phyloP scores from a whole-genome alignment of 2,797 vertebrate genomes.

The Amblyopsis hoosieri region DNA sequence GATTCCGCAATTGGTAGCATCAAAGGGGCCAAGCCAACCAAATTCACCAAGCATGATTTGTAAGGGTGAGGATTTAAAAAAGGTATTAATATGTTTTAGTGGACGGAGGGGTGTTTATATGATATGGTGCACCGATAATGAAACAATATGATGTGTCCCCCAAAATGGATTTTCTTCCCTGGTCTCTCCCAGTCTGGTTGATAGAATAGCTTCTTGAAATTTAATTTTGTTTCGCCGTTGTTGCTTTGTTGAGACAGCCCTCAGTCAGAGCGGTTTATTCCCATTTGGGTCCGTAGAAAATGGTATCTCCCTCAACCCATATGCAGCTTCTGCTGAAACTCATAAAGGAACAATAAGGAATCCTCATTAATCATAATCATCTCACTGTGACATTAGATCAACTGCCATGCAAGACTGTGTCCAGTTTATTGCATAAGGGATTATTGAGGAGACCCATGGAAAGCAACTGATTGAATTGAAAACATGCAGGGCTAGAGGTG shows the following conservation, averaged over 20 bases:
- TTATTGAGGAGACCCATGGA: slow-evolving; percentile 70
- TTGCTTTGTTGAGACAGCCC: slow-evolving; percentile 53
- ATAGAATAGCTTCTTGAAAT: slow-evolving; percentile 68
- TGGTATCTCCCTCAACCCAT: slow-evolving; percentile 66
- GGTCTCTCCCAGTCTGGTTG: slow-evolving; percentile 54
- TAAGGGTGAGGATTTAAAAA: slow-evolving; percentile 51
- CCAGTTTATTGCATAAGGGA: slow-evolving; percentile 72
- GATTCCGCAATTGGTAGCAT: slow-evolving; percentile 23
- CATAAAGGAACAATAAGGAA: slow-evolving; percentile 80
- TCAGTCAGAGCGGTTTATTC: slow-evolving; percentile 60
- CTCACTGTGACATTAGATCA: slow-evolving; percentile 72
- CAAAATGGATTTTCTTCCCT: slow-evolving; percentile 65
- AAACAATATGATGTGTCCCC: slow-evolving; percentile 40
- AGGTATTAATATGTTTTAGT: slow-evolving; percentile 47
- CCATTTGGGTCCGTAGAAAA: slow-evolving; percentile 64
- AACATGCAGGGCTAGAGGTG: slow-evolving; percentile 37
- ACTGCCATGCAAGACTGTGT: slow-evolving; percentile 71
- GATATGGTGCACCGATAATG: slow-evolving; percentile 11
- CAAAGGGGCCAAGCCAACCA: slow-evolving; percentile 38
- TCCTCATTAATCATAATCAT: slow-evolving; percentile 77
- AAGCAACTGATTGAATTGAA: slow-evolving; percentile 59
- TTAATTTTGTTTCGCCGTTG: slow-evolving; percentile 62
- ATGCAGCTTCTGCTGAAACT: slow-evolving; percentile 71
- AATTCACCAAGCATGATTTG: slow-evolving; percentile 46
- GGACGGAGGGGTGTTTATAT: slow-evolving; percentile 42